phyloP scores from a whole-genome alignment of 2,113 vertebrate genomes.

The Eonycteris spelaea region DNA sequence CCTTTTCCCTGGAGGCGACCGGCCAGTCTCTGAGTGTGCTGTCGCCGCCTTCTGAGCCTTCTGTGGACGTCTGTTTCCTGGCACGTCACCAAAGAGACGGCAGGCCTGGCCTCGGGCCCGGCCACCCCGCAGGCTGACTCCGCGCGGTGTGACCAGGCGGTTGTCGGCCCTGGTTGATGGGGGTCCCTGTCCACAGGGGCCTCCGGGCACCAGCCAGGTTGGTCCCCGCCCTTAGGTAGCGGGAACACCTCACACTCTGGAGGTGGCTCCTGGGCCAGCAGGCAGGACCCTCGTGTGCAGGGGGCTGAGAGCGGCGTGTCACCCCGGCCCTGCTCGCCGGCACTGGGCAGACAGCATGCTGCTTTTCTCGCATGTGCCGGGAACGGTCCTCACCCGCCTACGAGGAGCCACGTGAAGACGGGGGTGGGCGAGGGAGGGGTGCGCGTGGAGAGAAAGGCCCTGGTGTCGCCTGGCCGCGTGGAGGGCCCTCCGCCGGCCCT shows the following conservation, averaged over 20 bases:
- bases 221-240: accelerated
- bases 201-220: accelerated
- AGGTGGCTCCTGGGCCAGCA: not conserved
- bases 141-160: accelerated
- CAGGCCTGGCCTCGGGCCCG: not conserved
- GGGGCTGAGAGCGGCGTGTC: no score
- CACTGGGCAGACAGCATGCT: accelerated
- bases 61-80: accelerated
- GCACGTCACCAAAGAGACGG: no score
- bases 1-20: not conserved
- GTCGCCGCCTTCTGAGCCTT: not conserved
- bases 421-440: accelerated
- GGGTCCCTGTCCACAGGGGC: not conserved
- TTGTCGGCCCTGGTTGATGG: accelerated
- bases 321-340: accelerated
- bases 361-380: no score
- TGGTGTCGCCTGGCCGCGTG: accelerated
- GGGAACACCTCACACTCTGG: not conserved
- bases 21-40: not conserved
- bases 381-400: accelerated
- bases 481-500: accelerated
- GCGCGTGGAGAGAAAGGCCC: not conserved
- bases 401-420: accelerated
- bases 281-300: not conserved
- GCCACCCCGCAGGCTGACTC: not conserved